phyloP scores from a whole-genome alignment of 2,797 vertebrate genomes.

The Heterohyrax brucei region DNA sequence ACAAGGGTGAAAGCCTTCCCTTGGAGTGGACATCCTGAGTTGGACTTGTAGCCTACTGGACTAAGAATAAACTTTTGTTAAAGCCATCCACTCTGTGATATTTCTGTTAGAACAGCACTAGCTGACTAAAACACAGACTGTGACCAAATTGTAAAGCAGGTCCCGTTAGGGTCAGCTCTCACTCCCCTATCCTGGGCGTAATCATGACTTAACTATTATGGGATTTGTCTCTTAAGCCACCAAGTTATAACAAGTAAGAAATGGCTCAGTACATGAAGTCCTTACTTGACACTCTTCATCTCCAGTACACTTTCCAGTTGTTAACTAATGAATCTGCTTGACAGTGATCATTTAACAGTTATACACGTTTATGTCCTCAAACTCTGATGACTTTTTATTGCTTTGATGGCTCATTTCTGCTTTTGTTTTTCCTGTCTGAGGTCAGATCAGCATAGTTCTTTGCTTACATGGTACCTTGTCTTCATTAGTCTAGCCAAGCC shows the following conservation, averaged over 20 bases:
- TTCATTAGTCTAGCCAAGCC: background rate
- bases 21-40: too few species aligned
- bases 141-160: background rate
- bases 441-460: conserved; percentile 25
- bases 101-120: too few species aligned
- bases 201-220: background rate
- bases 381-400: conserved; percentile 67
- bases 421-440: background rate
- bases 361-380: conserved; percentile 68
- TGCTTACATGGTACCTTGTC: background rate
- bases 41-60: too few species aligned
- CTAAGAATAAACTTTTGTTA: too few species aligned
- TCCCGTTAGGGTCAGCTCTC: background rate
- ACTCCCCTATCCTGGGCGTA: background rate
- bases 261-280: conserved; percentile 29
- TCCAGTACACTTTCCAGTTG: conserved; percentile 80
- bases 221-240: conserved; percentile 33
- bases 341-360: conserved; percentile 75
- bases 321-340: conserved; percentile 82
- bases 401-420: conserved; percentile 77
- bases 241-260: conserved; percentile 55
- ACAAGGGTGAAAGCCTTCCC: too few species aligned
- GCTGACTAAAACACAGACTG: background rate
- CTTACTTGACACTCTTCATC: conserved; percentile 81
- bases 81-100: too few species aligned